Conservation (phyloP, 2,888 invertebrate species). For the Perithous albicinctus region DNA sequence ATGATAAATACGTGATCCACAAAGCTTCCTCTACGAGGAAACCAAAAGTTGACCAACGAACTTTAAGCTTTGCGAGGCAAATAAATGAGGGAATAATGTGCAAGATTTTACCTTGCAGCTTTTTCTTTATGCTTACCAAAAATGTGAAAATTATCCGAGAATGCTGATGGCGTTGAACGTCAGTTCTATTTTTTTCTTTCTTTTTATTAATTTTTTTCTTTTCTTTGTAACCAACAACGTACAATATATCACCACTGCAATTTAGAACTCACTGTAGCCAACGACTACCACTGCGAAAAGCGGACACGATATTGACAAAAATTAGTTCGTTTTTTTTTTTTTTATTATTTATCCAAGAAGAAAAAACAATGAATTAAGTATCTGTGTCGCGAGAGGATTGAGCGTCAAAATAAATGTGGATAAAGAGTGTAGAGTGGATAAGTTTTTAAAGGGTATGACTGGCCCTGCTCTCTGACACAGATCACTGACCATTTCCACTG, state of each 20-base stretch:
- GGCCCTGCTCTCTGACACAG: conserved; percentile 79
- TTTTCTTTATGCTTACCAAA: conserved; percentile 27
- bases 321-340: neutral
- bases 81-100: too few species aligned
- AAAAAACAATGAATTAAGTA: neutral
- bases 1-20: too few species aligned
- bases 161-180: conserved; percentile 21
- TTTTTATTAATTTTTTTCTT: conserved; percentile 11
- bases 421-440: neutral
- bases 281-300: conserved; percentile 35
- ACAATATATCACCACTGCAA: conserved; percentile 58
- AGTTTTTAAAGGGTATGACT: conserved; percentile 51
- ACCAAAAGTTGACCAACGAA: too few species aligned
- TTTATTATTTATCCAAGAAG: neutral
- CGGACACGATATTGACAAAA: conserved; percentile 9
- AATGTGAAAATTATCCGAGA: conserved; percentile 53
- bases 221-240: conserved; percentile 22
- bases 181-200: conserved; percentile 17
- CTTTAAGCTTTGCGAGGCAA: too few species aligned
- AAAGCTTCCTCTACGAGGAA: too few species aligned
- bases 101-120: too few species aligned
- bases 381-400: conserved; percentile 5
- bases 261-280: conserved; percentile 61
- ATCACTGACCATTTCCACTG: conserved; percentile 80
- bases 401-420: neutral